These are phyloP conservation scores for Drosophila sordidula DNA, from an alignment of 2,888 invertebrate genomes.

Conservation along the genomic window DNA sequence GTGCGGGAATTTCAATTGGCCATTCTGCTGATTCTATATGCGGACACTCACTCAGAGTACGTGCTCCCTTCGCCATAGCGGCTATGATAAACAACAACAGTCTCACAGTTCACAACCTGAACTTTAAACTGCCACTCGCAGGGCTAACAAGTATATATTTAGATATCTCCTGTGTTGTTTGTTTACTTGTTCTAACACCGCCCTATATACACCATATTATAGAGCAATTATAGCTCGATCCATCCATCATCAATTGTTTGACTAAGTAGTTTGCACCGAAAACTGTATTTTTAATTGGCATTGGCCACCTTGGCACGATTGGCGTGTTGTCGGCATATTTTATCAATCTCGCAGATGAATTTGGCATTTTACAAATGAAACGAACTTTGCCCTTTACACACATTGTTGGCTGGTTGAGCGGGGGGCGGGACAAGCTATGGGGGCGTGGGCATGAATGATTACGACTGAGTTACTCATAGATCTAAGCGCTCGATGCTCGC, in stretches of 20 bases:
- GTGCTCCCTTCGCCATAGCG: no score
- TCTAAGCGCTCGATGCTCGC: no score
- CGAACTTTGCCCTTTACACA: conserved; percentile 37
- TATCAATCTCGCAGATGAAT: conserved; percentile 11
- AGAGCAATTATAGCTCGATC: conserved; percentile 11
- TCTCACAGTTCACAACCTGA: not conserved
- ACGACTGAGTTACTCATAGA: no score
- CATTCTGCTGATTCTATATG: not conserved
- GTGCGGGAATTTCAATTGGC: conserved; percentile 26
- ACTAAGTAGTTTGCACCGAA: conserved; percentile 39
- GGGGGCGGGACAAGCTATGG: not conserved
- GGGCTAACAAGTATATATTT: not conserved
- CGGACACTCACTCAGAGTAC: not conserved
- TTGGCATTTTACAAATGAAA: conserved; percentile 50
- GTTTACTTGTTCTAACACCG: conserved; percentile 1
- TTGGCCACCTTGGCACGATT: conserved; percentile 10
- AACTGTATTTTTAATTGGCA: conserved; percentile 20
- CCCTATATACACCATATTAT: not conserved
- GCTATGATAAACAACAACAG: no score
- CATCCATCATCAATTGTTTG: conserved; percentile 28
- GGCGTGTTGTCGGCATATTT: conserved; percentile 27
- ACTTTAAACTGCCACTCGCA: conserved; percentile 15
- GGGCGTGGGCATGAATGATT: conserved; percentile 6
- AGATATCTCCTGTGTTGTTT: conserved; percentile 2
- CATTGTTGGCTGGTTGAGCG: not conserved